Conservation (phyloP, 2,113 vertebrate species). For the Tupaia tana region DNA sequence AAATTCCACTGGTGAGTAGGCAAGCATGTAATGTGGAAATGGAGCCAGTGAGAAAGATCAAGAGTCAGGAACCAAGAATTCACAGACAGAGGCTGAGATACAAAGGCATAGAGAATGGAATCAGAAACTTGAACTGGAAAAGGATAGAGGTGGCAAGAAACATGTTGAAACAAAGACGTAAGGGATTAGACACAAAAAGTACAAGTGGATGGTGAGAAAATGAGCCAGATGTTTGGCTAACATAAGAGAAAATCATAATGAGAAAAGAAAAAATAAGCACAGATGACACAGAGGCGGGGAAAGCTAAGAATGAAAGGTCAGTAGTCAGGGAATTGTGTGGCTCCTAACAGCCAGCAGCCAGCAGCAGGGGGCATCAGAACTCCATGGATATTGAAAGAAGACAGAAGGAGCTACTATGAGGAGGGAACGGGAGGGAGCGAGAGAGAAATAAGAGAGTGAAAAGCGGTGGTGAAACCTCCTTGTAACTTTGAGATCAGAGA, state of each 20-base stretch:
- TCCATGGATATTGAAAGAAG: constrained; percentile 70
- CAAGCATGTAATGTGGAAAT: background rate
- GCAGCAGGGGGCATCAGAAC: constrained; percentile 86
- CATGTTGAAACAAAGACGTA: background rate
- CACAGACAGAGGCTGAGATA: background rate
- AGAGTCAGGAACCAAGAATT: background rate
- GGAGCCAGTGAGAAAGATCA: background rate
- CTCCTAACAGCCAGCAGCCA: background rate
- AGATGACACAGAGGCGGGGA: background rate
- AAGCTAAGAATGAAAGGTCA: background rate
- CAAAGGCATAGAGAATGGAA: background rate
- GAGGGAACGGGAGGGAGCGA: too few species aligned
- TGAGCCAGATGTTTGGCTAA: background rate
- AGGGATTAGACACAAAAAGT: background rate
- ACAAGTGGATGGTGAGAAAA: background rate
- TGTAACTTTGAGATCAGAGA: background rate
- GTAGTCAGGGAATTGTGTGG: background rate
- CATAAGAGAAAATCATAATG: background rate
- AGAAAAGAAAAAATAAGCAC: background rate
- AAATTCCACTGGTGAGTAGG: background rate
- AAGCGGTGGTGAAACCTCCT: background rate
- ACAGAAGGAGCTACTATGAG: fast-evolving
- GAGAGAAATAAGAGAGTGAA: background rate
- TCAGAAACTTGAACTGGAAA: background rate
- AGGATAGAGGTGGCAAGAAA: background rate